Evolutionary conservation across 2,113 vertebrate species (phyloP).

Genomic region (Oreochromis tanganicae): DNA sequence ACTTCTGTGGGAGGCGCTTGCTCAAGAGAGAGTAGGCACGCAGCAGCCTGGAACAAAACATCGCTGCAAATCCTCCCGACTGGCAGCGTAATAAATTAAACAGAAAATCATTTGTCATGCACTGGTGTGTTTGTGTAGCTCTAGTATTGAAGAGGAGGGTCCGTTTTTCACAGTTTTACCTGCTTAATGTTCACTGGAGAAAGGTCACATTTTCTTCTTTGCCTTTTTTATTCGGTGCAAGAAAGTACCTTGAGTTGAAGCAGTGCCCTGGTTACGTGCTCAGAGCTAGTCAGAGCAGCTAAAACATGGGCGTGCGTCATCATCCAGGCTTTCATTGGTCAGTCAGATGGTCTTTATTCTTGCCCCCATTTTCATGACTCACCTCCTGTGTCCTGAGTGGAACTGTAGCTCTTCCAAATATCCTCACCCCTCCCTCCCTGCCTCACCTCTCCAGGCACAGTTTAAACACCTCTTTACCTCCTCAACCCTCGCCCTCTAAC

Average conservation of each 20-base stretch:
- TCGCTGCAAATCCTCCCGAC: constrained; percentile 49
- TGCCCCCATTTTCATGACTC: constrained; percentile 9
- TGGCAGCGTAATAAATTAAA: constrained; percentile 68
- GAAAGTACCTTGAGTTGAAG: not conserved
- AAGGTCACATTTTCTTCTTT: constrained; percentile 13
- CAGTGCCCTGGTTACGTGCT: not conserved
- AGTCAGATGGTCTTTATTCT: not conserved
- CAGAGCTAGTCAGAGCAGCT: not conserved
- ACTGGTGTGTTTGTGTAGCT: constrained; percentile 60
- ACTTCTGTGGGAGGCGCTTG: constrained; percentile 40
- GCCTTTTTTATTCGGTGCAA: not conserved
- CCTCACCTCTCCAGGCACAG: not conserved
- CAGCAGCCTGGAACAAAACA: constrained; percentile 62
- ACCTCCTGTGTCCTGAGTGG: not conserved
- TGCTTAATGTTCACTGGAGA: constrained; percentile 5
- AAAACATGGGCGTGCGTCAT: not conserved
- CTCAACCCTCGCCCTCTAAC: not conserved
- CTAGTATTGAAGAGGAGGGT: constrained; percentile 50
- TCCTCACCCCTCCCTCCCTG: not conserved
- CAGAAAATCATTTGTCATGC: constrained; percentile 67
- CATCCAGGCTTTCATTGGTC: not conserved
- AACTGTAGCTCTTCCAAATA: not conserved
- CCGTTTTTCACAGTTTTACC: constrained; percentile 23
- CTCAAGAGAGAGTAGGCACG: constrained; percentile 22
- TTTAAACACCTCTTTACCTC: not conserved